A percentile compares a stretch with the other conserved stretches of the same genome.
These are phyloP conservation scores for Clarias gariepinus DNA, from an alignment of 2,113 vertebrate species.

Conservation along the genomic window DNA sequence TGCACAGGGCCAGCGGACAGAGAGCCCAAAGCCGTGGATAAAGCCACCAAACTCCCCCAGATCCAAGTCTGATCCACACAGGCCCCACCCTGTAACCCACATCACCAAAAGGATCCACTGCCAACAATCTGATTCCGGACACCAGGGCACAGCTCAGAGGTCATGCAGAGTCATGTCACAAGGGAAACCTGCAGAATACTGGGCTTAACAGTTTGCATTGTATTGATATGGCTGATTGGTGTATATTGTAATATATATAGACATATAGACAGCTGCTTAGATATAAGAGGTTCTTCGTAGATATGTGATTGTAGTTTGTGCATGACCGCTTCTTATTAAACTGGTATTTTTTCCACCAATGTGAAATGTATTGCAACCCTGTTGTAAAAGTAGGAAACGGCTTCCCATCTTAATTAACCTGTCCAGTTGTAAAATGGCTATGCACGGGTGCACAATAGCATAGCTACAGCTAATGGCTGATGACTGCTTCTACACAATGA, in stretches of 20 bases:
- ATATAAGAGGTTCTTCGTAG: slow-evolving; percentile 18
- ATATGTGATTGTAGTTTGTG: slow-evolving; percentile 18
- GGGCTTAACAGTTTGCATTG: too few species aligned
- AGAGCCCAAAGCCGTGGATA: too few species aligned
- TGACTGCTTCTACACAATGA: slow-evolving; percentile 28
- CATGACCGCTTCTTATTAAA: slow-evolving; percentile 24
- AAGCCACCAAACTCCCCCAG: too few species aligned
- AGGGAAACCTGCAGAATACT: too few species aligned
- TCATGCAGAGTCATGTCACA: too few species aligned
- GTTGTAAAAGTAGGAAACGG: slow-evolving; percentile 35
- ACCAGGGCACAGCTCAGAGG: too few species aligned
- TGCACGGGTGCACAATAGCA: slow-evolving; percentile 31
- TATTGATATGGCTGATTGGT: too few species aligned
- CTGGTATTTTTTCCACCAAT: neutral
- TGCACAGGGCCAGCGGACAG: too few species aligned
- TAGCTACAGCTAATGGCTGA: slow-evolving; percentile 20
- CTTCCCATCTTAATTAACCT: slow-evolving; percentile 44
- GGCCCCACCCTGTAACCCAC: too few species aligned
- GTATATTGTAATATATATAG: neutral
- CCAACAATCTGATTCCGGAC: too few species aligned
- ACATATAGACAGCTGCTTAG: slow-evolving; percentile 11
- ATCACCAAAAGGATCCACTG: too few species aligned
- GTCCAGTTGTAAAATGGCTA: slow-evolving; percentile 28
- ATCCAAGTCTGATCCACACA: too few species aligned
- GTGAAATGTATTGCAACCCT: neutral